Conservation (phyloP, 2,888 invertebrate genomes). For the Archips crataeganus region DNA sequence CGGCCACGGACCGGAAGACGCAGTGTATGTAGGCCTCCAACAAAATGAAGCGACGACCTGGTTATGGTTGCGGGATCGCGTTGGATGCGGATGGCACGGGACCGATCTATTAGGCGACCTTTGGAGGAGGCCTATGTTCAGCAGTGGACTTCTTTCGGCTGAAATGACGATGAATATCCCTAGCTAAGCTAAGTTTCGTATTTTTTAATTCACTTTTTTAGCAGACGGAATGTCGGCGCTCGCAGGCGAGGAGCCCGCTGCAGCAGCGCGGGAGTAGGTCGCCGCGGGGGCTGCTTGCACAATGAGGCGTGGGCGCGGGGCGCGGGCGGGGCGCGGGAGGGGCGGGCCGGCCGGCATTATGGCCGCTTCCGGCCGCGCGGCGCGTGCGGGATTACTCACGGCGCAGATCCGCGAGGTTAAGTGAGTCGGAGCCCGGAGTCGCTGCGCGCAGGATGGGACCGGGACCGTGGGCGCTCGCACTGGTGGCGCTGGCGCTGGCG, state of each 20-base stretch:
- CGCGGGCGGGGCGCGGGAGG: constrained; percentile 24
- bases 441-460: constrained; percentile 25
- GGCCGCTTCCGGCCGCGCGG: constrained; percentile 18
- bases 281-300: constrained; percentile 12
- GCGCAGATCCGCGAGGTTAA: constrained; percentile 46
- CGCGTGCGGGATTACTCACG: constrained; percentile 35
- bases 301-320: constrained; percentile 36
- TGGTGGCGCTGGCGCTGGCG: constrained; percentile 39
- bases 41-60: too few relatives aligned
- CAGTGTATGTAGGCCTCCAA: too few relatives aligned
- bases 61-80: too few relatives aligned
- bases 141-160: too few relatives aligned
- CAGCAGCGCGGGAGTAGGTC: neutral
- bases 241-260: neutral
- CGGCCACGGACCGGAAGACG: too few relatives aligned
- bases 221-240: too few relatives aligned
- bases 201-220: too few relatives aligned
- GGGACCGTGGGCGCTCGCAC: constrained; percentile 28
- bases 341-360: constrained; percentile 33
- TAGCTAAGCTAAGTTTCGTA: too few relatives aligned
- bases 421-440: constrained; percentile 44
- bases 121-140: too few relatives aligned
- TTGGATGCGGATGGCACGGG: too few relatives aligned
- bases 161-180: too few relatives aligned
- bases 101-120: too few relatives aligned